Conservation (phyloP, 2,113 vertebrate genomes). For the Sminthopsis crassicaudata region DNA sequence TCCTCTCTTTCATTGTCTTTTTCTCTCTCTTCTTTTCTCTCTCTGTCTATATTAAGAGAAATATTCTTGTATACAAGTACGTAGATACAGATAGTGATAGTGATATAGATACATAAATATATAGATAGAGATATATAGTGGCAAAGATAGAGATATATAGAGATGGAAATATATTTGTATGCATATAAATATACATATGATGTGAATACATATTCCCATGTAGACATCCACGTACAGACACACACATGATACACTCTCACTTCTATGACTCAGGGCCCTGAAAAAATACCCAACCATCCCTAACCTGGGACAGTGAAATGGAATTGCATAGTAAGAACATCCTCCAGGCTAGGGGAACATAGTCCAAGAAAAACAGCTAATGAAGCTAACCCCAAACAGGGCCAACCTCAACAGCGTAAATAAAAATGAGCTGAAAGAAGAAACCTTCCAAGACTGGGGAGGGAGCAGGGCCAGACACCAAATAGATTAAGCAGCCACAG, state of each 20-base stretch:
- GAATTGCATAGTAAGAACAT: constrained; percentile 74
- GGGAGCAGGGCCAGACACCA: constrained; percentile 62
- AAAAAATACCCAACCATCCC: constrained; percentile 76
- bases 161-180: too few species aligned
- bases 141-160: too few species aligned
- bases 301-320: constrained; percentile 80
- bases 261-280: constrained; percentile 61
- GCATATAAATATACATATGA: background rate
- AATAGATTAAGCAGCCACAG: constrained; percentile 77
- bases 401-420: constrained; percentile 82
- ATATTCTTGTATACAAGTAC: background rate
- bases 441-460: constrained; percentile 76
- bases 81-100: background rate
- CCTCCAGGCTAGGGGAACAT: constrained; percentile 62
- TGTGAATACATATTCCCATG: background rate
- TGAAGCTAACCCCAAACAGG: constrained; percentile 80
- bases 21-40: too few species aligned
- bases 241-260: constrained; percentile 70
- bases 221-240: background rate
- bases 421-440: constrained; percentile 81
- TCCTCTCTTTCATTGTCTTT: too few species aligned
- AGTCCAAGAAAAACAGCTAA: constrained; percentile 83
- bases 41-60: too few species aligned
- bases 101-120: too few species aligned
- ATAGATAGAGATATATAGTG: too few species aligned